Percentiles rank a stretch among this genome's conserved stretches.
Evolutionary conservation across 2,113 vertebrate species (phyloP).

Genomic region (Andinoacara biseriatus): DNA sequence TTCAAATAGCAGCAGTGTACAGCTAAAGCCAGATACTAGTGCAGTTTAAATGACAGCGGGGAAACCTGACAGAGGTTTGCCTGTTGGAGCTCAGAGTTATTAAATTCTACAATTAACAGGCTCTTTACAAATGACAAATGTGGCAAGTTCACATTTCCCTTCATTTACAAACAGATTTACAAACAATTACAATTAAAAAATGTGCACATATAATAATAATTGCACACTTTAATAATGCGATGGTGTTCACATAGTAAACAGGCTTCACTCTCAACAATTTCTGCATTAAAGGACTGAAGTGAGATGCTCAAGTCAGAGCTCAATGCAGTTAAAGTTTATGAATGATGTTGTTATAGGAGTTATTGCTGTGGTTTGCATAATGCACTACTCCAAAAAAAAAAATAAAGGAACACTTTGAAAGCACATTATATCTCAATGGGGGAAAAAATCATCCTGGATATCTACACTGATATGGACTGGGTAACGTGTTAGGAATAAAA

Average conservation of each 20-base stretch:
- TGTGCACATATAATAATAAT: background rate
- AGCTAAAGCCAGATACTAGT: too few relatives aligned
- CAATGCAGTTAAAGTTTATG: background rate
- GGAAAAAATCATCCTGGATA: too few relatives aligned
- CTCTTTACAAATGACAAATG: slow-evolving; percentile 1
- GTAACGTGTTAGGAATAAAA: too few relatives aligned
- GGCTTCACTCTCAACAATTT: background rate
- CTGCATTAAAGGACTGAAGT: background rate
- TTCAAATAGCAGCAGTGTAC: too few relatives aligned
- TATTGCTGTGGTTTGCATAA: background rate
- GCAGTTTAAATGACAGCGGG: too few relatives aligned
- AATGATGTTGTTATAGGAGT: background rate
- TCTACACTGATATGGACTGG: too few relatives aligned
- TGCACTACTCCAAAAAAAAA: too few relatives aligned
- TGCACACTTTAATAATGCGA: background rate
- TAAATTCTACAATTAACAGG: background rate
- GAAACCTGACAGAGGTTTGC: too few relatives aligned
- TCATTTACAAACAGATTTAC: background rate
- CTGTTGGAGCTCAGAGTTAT: too few relatives aligned
- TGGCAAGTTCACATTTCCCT: background rate
- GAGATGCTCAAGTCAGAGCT: background rate
- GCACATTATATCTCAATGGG: too few relatives aligned
- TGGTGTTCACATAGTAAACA: background rate
- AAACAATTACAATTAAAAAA: background rate
- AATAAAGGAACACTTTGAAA: too few relatives aligned